These are phyloP conservation scores for Nephrotoma guestfalica DNA, from an alignment of 2,888 invertebrate species.

Conservation along the genomic window DNA sequence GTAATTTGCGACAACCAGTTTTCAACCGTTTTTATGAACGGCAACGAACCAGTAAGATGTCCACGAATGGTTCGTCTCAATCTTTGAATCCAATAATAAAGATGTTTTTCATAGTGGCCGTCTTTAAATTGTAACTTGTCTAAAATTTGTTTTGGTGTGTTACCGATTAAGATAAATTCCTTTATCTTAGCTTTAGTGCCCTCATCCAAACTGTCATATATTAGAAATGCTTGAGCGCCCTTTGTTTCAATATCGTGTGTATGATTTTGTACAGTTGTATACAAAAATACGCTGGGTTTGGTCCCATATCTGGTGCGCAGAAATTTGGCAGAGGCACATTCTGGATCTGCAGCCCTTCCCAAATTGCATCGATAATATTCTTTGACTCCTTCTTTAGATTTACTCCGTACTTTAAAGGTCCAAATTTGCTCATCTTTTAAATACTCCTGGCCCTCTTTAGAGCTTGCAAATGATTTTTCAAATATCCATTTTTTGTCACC, in stretches of 20 bases:
- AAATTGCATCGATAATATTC: too few relatives aligned
- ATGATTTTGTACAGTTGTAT: background rate
- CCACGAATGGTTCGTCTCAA: too few relatives aligned
- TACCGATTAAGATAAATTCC: background rate
- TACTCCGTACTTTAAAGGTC: background rate
- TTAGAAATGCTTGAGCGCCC: background rate
- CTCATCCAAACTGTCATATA: background rate
- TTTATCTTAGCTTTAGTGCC: background rate
- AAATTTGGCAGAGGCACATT: too few relatives aligned
- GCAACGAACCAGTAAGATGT: too few relatives aligned
- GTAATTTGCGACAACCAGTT: too few relatives aligned
- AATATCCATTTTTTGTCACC: background rate
- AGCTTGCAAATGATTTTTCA: background rate
- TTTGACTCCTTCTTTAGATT: too few relatives aligned
- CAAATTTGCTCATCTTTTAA: background rate
- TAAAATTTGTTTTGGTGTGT: background rate
- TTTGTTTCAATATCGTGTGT: background rate
- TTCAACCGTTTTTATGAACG: too few relatives aligned
- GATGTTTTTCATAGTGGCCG: too few relatives aligned
- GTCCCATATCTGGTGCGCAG: too few relatives aligned
- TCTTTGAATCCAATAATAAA: too few relatives aligned
- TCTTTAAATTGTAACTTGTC: background rate
- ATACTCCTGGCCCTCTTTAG: background rate
- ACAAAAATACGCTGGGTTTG: too few relatives aligned
- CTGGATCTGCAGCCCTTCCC: too few relatives aligned